Conservation (phyloP, 2,797 vertebrate genomes). For the Vespertilio murinus region DNA sequence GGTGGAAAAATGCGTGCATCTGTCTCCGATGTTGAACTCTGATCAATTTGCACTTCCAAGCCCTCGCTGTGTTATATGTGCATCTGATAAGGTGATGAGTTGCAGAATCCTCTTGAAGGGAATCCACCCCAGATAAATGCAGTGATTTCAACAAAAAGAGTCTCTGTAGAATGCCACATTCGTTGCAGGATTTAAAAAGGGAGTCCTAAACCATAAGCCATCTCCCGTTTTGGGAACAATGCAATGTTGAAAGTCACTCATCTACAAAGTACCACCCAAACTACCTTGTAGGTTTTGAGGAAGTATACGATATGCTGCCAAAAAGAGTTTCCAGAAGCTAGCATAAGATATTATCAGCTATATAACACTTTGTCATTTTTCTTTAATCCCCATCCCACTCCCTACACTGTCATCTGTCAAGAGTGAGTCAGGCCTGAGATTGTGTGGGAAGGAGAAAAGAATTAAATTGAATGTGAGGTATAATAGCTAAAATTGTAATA, state of each 20-base stretch:
- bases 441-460: neutral
- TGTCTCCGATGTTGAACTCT: neutral
- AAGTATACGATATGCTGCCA: neutral
- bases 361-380: slow-evolving; percentile 23
- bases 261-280: neutral
- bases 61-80: neutral
- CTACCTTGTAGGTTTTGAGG: neutral
- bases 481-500: slow-evolving; percentile 8
- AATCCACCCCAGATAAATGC: neutral
- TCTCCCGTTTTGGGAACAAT: neutral
- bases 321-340: neutral
- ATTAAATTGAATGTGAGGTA: neutral
- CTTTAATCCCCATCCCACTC: neutral
- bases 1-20: neutral
- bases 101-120: neutral
- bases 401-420: neutral
- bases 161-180: neutral
- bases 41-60: neutral
- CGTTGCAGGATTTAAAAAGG: neutral
- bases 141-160: neutral
- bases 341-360: neutral
- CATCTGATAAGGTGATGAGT: neutral
- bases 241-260: neutral
- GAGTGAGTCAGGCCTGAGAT: neutral
- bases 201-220: neutral